phyloP scores from a whole-genome alignment of 2,113 vertebrate genomes.

The Lycaon pictus region DNA sequence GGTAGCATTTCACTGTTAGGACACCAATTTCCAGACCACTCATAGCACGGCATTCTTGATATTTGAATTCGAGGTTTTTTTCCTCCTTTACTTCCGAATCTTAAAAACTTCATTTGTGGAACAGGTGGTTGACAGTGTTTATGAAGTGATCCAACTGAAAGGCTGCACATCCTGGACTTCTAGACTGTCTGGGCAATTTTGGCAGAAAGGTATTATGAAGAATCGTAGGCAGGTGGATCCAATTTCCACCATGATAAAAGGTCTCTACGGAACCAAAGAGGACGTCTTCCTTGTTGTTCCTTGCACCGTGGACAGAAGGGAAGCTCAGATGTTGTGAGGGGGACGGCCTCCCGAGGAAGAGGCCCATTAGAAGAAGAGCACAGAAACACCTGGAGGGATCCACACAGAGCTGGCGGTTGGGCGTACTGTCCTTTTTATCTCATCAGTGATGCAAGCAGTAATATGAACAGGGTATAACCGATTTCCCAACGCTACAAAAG shows the following conservation, averaged over 20 bases:
- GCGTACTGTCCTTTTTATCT: not conserved
- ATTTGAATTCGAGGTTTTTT: not conserved
- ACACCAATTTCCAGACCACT: not conserved
- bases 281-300: not conserved
- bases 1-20: not conserved
- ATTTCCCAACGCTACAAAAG: not conserved
- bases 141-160: not conserved
- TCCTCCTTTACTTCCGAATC: conserved; percentile 37
- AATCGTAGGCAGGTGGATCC: not conserved
- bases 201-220: not conserved
- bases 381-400: not conserved
- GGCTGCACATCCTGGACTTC: not conserved
- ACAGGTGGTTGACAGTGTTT: not conserved
- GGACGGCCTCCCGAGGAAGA: not conserved
- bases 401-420: not conserved
- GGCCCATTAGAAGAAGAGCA: not conserved
- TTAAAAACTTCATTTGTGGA: conserved; percentile 48
- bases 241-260: not conserved
- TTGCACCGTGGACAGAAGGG: not conserved
- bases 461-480: not conserved
- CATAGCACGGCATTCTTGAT: not conserved
- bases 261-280: not conserved
- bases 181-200: not conserved
- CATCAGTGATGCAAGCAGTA: not conserved
- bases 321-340: not conserved